These are phyloP conservation scores for Limanda limanda DNA, from an alignment of 2,113 vertebrate genomes.

Conservation along the genomic window DNA sequence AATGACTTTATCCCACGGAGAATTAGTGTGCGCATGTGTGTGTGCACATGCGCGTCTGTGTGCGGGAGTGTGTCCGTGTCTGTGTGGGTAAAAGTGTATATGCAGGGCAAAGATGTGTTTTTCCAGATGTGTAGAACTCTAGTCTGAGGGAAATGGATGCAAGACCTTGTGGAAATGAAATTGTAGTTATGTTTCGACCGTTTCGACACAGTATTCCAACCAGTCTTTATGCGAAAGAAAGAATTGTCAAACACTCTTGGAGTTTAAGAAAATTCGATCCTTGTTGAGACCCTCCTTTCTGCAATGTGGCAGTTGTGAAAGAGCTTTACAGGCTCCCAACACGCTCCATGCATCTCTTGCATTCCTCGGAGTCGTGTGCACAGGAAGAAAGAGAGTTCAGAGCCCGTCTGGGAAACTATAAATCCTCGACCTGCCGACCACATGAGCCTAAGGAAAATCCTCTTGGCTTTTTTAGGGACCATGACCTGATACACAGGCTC, in stretches of 20 bases:
- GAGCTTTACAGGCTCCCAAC: slow-evolving; percentile 51
- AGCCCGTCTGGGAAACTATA: slow-evolving; percentile 43
- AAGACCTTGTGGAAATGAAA: slow-evolving; percentile 11
- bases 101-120: slow-evolving; percentile 41
- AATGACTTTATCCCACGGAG: slow-evolving; percentile 81
- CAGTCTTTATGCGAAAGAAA: neutral
- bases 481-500: slow-evolving; percentile 20
- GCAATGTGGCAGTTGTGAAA: slow-evolving; percentile 26
- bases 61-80: neutral
- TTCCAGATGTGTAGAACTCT: slow-evolving; percentile 72
- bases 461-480: slow-evolving; percentile 2
- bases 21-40: slow-evolving; percentile 62
- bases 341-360: slow-evolving; percentile 30
- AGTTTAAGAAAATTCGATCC: neutral
- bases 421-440: slow-evolving; percentile 40
- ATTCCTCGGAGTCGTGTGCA: slow-evolving; percentile 50
- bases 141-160: slow-evolving; percentile 17
- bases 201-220: neutral
- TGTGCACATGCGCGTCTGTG: slow-evolving; percentile 30
- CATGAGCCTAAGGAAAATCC: slow-evolving; percentile 9
- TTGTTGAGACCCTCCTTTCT: slow-evolving; percentile 9
- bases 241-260: neutral
- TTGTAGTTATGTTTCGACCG: neutral
- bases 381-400: slow-evolving; percentile 19
- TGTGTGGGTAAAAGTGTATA: slow-evolving; percentile 20